Conservation (phyloP, 2,113 vertebrate genomes). For the Daphoenositta chrysoptera region DNA sequence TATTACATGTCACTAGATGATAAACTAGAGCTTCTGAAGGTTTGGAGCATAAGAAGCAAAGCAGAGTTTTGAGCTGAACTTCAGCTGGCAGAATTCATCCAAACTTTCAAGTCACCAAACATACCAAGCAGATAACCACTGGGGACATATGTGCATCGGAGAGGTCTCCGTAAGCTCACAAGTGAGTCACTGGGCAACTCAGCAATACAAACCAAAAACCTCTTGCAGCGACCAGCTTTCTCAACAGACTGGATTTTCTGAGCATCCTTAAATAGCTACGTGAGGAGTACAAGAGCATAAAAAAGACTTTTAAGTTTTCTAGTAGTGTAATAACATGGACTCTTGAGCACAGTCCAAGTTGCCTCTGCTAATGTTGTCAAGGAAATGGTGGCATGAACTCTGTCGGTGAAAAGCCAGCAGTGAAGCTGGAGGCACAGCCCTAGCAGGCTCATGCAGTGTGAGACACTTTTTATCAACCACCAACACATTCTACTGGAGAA, state of each 20-base stretch:
- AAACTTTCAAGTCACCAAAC: not conserved
- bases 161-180: not conserved
- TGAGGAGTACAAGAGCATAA: not conserved
- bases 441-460: not conserved
- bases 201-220: not conserved
- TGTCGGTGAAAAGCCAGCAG: not conserved
- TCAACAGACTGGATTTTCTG: not conserved
- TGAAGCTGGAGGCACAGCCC: not conserved
- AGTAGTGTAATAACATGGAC: not conserved
- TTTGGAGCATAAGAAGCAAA: not conserved
- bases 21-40: not conserved
- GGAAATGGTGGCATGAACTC: not conserved
- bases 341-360: not conserved
- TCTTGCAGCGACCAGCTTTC: not conserved
- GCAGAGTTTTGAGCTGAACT: not conserved
- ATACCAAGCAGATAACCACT: not conserved
- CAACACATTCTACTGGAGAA: not conserved
- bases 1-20: not conserved
- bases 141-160: fast-evolving
- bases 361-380: not conserved
- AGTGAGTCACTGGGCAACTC: not conserved
- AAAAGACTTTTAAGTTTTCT: not conserved
- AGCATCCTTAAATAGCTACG: not conserved
- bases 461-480: not conserved
- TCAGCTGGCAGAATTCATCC: not conserved